Evolutionary conservation across 2,888 invertebrate species (phyloP).

Genomic region (Drosophila percnosoma): DNA sequence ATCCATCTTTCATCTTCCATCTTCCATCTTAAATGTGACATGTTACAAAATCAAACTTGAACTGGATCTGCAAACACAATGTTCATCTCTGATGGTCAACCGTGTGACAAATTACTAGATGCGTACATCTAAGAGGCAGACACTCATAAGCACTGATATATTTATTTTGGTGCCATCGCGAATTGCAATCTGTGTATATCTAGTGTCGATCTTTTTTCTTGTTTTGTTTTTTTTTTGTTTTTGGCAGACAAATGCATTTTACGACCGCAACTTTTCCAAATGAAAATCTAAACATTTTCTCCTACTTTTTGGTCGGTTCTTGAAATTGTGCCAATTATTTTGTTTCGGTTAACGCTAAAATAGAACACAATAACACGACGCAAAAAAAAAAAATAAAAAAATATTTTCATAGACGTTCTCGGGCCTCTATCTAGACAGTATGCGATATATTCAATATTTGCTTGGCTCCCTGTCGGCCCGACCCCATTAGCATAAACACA

Average conservation of each 20-base stretch:
- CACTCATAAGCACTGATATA: neutral
- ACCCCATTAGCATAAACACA: slow-evolving; percentile 42
- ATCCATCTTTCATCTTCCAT: neutral
- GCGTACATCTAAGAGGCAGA: neutral
- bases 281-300: slow-evolving; percentile 46
- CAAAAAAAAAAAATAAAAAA: slow-evolving; percentile 5
- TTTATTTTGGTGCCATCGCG: slow-evolving; percentile 12
- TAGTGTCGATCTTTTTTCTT: slow-evolving; percentile 1
- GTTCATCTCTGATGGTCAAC: slow-evolving; percentile 14
- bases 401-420: neutral
- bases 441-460: slow-evolving; percentile 49
- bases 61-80: slow-evolving; percentile 29
- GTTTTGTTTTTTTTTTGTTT: slow-evolving; percentile 4
- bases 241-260: slow-evolving; percentile 41
- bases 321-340: slow-evolving; percentile 75
- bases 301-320: slow-evolving; percentile 20
- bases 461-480: slow-evolving; percentile 34
- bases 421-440: slow-evolving; percentile 18
- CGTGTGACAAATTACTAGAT: slow-evolving; percentile 37
- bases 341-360: slow-evolving; percentile 57
- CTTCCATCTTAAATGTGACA: slow-evolving; percentile 7
- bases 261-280: slow-evolving; percentile 48
- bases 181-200: slow-evolving; percentile 23
- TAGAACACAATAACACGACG: slow-evolving; percentile 58
- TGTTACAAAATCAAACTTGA: slow-evolving; percentile 41